These are phyloP conservation scores for Clunio marinus DNA, from an alignment of 2,888 invertebrate genomes.

Conservation along the genomic window DNA sequence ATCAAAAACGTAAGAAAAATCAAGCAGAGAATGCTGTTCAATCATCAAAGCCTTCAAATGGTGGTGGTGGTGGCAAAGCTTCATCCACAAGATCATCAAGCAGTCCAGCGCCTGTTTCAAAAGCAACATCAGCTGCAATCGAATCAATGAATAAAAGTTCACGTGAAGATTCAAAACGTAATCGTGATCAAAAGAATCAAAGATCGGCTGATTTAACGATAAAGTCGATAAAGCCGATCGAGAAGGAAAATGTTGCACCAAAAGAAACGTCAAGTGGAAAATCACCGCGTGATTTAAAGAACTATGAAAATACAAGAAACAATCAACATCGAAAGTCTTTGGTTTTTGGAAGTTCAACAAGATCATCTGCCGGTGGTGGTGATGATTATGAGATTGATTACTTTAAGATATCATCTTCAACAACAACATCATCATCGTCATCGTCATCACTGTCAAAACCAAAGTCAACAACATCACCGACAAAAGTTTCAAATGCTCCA, in stretches of 20 bases:
- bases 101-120: constrained; percentile 9
- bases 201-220: constrained; percentile 15
- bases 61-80: too few species aligned
- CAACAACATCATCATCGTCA: background rate
- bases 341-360: constrained; percentile 63
- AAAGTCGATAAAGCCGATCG: constrained; percentile 40
- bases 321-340: constrained; percentile 39
- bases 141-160: background rate
- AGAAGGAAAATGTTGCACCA: constrained; percentile 50
- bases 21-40: constrained; percentile 29
- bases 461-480: constrained; percentile 31
- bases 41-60: constrained; percentile 31
- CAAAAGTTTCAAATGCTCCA: constrained; percentile 44
- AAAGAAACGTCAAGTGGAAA: constrained; percentile 41
- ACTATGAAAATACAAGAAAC: constrained; percentile 2
- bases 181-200: constrained; percentile 24
- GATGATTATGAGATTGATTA: constrained; percentile 54
- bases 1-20: constrained; percentile 40
- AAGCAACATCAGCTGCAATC: constrained; percentile 3
- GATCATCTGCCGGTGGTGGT: constrained; percentile 67
- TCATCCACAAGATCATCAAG: constrained; percentile 39
- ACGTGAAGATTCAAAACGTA: constrained; percentile 17
- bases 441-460: background rate
- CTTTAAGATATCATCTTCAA: background rate
- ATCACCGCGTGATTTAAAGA: background rate